phyloP scores from a whole-genome alignment of 1,140 invertebrate genomes.

The Cotesia glomerata region DNA sequence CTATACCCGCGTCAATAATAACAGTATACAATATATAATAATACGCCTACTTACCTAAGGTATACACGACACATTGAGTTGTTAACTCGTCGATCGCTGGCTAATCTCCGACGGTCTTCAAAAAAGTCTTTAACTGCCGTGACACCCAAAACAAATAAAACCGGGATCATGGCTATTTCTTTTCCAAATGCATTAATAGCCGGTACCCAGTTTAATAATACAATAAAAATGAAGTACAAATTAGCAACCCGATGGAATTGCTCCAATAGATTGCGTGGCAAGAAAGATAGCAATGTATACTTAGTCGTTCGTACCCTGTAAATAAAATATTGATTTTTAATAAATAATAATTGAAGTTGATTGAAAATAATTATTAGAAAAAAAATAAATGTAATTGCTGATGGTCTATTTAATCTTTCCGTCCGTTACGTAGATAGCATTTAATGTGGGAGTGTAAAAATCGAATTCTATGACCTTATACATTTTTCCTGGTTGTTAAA shows the following conservation, averaged over 20 bases:
- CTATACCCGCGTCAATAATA: conserved; percentile 13
- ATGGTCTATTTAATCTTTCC: too few relatives aligned
- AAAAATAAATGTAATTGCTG: background rate
- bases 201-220: conserved; percentile 94
- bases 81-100: conserved; percentile 92
- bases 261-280: conserved; percentile 96
- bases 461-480: conserved; percentile 1
- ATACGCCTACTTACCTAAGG: conserved; percentile 74
- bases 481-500: too few relatives aligned
- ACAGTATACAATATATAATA: conserved; percentile 12
- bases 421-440: background rate
- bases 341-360: background rate
- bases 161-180: conserved; percentile 94
- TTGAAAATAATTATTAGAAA: background rate
- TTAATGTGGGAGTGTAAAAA: background rate
- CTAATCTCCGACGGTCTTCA: conserved; percentile 89
- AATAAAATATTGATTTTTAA: conserved; percentile 20
- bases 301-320: conserved; percentile 90
- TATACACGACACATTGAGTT: conserved; percentile 91
- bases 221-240: conserved; percentile 97
- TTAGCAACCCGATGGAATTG: conserved; percentile 98
- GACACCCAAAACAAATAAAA: conserved; percentile 93
- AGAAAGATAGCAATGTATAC: conserved; percentile 91
- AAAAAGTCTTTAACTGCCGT: conserved; percentile 97
- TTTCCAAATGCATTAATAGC: conserved; percentile 94